A percentile compares a stretch with the other conserved stretches of the same genome.
These are phyloP conservation scores for Furnarius figulus DNA, from an alignment of 2,113 vertebrate genomes.

Conservation along the genomic window DNA sequence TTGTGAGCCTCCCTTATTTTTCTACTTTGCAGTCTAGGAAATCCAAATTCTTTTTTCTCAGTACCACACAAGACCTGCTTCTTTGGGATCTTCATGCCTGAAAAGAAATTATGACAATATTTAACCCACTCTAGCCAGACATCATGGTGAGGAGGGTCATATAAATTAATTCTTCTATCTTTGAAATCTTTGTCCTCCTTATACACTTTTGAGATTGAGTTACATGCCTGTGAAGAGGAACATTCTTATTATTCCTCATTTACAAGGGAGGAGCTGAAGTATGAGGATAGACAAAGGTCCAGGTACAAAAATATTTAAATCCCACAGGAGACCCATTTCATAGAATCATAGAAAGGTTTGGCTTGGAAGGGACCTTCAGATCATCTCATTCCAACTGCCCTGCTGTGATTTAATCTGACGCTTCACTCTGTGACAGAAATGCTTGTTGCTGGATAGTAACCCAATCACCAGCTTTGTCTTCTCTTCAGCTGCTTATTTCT, in stretches of 20 bases:
- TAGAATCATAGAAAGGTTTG: not conserved
- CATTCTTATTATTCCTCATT: not conserved
- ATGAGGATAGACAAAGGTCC: not conserved
- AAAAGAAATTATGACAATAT: not conserved
- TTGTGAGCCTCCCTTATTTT: not conserved
- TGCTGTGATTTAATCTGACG: not conserved
- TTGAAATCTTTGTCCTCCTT: not conserved
- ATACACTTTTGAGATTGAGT: not conserved
- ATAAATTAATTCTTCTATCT: not conserved
- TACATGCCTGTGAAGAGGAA: not conserved
- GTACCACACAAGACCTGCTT: rapidly evolving
- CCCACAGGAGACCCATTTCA: not conserved
- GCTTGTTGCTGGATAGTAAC: not conserved
- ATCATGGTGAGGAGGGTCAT: not conserved
- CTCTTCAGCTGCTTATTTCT: not conserved
- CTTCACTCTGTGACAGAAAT: not conserved
- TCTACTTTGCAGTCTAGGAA: not conserved
- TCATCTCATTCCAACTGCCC: not conserved
- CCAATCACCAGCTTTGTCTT: not conserved
- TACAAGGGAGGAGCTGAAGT: not conserved
- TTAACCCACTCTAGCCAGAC: not conserved
- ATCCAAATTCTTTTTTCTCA: not conserved
- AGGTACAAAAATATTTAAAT: not conserved
- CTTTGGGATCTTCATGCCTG: not conserved
- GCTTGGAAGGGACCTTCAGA: not conserved